Evolutionary conservation across 92 coral and sea anemone species (phyloP), one percentile per base, ranked within the genome.

Genomic region (Porites evermanni): DNA sequence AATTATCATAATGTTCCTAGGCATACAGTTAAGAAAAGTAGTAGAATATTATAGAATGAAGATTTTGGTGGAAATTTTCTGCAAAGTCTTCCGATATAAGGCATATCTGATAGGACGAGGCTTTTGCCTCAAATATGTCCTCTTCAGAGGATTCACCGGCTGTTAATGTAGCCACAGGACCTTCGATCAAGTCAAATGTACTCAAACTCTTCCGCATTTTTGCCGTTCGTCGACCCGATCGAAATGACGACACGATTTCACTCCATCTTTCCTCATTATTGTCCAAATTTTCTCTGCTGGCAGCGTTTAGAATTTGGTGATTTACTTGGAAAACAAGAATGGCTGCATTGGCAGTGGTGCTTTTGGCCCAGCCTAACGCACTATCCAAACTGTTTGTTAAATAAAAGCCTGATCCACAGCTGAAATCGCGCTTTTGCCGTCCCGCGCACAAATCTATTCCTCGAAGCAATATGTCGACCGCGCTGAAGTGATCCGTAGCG

Each of bases 401-500:
- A 78, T 91, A 91, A 78, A 91, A 91, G 6, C 93, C 93, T 20
- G 68, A 11, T 10, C 93, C 91, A 58, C 84, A 74, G 86, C 92
- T 92, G 20, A 92, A 92, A 67, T 92, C 95, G 7, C 90, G 92
- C 13, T 89, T 92, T 77, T 77, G 83, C 24, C 67, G 8, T 2
- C 95, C 95, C 7, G 6, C 61, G 14, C 69, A 19, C 50, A 89
- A 20, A 24, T 89, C 90, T 8, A 89, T 82, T 72, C 95, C 95
- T 12, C 76, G 85, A 59, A 9, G 2, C 7, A 89, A 24, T 32
- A 92, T 92, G 71, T 92, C 75, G 21, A 1, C 1, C 1, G 92
- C 95, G 67, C 95, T 92, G 29, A 76, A 58, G 47, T 81, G 93
- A 66, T 92, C 95, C 47, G 95, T 92, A 53, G 93, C 95, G 51